Evolutionary conservation across 1,140 invertebrate genomes (phyloP), one percentile per base, ranked within the genome.

Genomic region (Drosophila sulfurigaster): DNA sequence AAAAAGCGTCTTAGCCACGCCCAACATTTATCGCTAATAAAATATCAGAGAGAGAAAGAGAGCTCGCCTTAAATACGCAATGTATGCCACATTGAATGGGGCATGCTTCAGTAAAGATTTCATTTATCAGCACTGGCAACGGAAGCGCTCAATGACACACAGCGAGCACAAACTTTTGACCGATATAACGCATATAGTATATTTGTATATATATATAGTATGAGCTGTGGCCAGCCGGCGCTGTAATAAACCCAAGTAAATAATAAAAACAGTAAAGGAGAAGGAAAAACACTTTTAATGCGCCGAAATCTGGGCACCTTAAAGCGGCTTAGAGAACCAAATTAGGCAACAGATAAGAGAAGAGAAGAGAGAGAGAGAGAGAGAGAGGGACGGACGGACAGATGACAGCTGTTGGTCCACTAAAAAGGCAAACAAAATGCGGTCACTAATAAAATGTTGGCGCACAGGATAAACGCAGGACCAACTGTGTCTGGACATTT

Each of bases 401-500:
- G 45, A 52, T 67, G 65, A 60, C 81, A 85, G 83, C 81, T 85
- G 81, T 75, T 75, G 68, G 60, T 58, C 68, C 81, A 74, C 81
- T 83, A 80, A 85, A 83, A 85, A 86, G 74, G 74, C 78, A 83
- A 83, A 79, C 78, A 77, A 71, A 75, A 58, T 71, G 67, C 59
- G 73, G 67, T 57, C 81, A 81, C 78, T 81, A 85, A 85, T 85
- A 85, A 85, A 85, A 85, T 71, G 13, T 70, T 81, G 71, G 81
- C 54, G 56, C 71, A n/a, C 15, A 54, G 45, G 65, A 68, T 68
- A 68, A 68, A 51, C 56, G 57, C 15, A 64, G 60, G 30, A 56
- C n/a, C 49, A 43, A 59, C 63, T 52, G 54, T 13, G 32, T 11
- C 25, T 49, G 79, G 75, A 63, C 81, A 80, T 80, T 85, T 80